phyloP scores from a whole-genome alignment of 2,113 vertebrate species.

The Rhea americana region DNA sequence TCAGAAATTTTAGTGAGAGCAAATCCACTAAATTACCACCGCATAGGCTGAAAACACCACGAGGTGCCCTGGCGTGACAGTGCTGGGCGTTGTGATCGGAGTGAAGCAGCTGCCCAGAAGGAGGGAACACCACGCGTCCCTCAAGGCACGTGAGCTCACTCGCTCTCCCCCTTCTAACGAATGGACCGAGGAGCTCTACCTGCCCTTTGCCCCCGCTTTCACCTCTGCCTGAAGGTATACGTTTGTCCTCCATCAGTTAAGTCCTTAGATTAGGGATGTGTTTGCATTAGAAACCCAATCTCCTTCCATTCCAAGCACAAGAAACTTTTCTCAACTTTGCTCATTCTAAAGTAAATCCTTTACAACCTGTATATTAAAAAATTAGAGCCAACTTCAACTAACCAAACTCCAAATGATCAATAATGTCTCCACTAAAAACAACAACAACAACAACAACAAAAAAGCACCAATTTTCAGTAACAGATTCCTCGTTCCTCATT shows the following conservation, averaged over 20 bases:
- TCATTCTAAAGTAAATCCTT: neutral
- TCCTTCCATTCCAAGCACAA: neutral
- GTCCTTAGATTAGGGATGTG: neutral
- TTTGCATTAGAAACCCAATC: fast-evolving
- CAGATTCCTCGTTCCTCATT: fast-evolving
- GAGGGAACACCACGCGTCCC: too few species aligned
- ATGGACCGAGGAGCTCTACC: too few species aligned
- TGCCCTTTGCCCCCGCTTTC: too few species aligned
- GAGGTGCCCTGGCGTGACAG: fast-evolving
- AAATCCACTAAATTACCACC: fast-evolving
- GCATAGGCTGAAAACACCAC: fast-evolving
- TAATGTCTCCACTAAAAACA: neutral
- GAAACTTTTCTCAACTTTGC: neutral
- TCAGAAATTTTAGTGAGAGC: neutral
- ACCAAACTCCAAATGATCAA: neutral
- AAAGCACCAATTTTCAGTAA: neutral
- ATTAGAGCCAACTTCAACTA: neutral
- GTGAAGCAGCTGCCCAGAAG: too few species aligned
- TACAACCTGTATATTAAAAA: neutral
- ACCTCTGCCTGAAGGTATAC: too few species aligned
- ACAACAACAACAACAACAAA: neutral
- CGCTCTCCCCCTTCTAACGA: too few species aligned
- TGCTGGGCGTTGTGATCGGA: too few species aligned
- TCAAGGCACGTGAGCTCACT: too few species aligned
- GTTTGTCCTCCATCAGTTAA: too few species aligned